These are phyloP conservation scores for Lamellibrachia satsuma DNA, from an alignment of 2,888 invertebrate genomes.

Conservation along the genomic window DNA sequence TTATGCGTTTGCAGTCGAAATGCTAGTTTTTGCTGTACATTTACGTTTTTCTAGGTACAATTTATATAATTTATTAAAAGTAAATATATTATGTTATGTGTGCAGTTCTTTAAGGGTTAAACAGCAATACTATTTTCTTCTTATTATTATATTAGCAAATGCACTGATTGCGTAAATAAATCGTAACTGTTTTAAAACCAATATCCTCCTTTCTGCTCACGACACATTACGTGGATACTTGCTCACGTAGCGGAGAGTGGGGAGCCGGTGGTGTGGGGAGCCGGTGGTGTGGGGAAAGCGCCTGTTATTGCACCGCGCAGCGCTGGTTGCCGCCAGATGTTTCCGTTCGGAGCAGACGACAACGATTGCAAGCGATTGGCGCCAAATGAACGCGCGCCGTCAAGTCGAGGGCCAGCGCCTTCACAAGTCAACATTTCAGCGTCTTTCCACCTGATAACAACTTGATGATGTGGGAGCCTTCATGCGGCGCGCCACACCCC, in stretches of 20 bases:
- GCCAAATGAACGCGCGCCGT: conserved; percentile 13
- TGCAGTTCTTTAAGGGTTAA: background rate
- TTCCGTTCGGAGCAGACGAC: conserved; percentile 13
- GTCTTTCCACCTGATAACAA: conserved; percentile 12
- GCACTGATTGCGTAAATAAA: background rate
- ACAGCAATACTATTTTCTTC: background rate
- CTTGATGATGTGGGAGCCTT: conserved; percentile 13
- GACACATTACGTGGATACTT: background rate
- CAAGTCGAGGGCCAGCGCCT: conserved; percentile 3
- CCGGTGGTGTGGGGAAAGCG: background rate
- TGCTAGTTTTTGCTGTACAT: too few species aligned
- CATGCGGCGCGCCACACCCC: background rate
- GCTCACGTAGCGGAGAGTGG: background rate
- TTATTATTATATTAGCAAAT: background rate
- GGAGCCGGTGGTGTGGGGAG: background rate
- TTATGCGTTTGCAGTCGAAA: too few species aligned
- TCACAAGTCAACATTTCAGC: conserved; percentile 13
- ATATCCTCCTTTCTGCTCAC: background rate
- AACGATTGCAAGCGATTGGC: conserved; percentile 17
- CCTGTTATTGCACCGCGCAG: background rate
- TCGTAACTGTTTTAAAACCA: background rate
- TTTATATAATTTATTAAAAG: background rate
- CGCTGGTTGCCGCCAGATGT: conserved; percentile 17
- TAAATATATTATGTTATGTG: background rate
- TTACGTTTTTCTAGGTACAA: too few species aligned